Conservation (phyloP, 1,140 invertebrate species). For the Monomorium pharaonis region DNA sequence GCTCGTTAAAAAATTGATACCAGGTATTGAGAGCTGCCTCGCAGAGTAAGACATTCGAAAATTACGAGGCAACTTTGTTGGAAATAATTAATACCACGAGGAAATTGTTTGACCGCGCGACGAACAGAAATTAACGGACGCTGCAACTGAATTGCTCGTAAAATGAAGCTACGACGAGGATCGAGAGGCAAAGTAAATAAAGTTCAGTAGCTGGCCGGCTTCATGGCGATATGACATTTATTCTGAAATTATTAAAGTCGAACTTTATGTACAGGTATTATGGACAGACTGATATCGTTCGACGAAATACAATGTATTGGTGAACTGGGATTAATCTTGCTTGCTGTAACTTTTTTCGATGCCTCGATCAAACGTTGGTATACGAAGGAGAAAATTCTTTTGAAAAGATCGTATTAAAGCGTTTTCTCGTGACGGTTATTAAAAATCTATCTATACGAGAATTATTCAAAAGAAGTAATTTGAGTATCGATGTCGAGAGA, state of each 20-base stretch:
- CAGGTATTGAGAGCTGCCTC: slow-evolving; percentile 1
- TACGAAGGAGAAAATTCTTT: neutral
- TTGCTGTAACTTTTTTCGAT: neutral
- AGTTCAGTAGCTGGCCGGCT: slow-evolving; percentile 72
- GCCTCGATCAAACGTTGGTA: neutral
- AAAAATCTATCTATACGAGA: neutral
- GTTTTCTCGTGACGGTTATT: neutral
- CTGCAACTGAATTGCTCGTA: slow-evolving; percentile 74
- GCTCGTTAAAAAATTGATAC: slow-evolving; percentile 33
- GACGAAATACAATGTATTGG: slow-evolving; percentile 62
- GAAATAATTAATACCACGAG: slow-evolving; percentile 35
- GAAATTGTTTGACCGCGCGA: slow-evolving; percentile 36
- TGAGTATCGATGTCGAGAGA: neutral
- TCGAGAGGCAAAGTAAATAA: slow-evolving; percentile 73
- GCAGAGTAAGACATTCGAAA: slow-evolving; percentile 36
- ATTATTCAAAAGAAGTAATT: neutral
- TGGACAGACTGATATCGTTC: slow-evolving; percentile 54
- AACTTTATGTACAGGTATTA: slow-evolving; percentile 65
- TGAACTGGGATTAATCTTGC: slow-evolving; percentile 60
- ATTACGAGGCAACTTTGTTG: slow-evolving; percentile 28
- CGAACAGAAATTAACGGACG: slow-evolving; percentile 64
- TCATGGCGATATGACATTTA: slow-evolving; percentile 73
- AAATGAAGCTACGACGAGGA: slow-evolving; percentile 69
- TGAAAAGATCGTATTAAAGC: slow-evolving; percentile 4
- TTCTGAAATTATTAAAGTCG: slow-evolving; percentile 70